These are phyloP conservation scores for Zele albiditarsus DNA, from an alignment of 2,888 invertebrate species.

Conservation along the genomic window DNA sequence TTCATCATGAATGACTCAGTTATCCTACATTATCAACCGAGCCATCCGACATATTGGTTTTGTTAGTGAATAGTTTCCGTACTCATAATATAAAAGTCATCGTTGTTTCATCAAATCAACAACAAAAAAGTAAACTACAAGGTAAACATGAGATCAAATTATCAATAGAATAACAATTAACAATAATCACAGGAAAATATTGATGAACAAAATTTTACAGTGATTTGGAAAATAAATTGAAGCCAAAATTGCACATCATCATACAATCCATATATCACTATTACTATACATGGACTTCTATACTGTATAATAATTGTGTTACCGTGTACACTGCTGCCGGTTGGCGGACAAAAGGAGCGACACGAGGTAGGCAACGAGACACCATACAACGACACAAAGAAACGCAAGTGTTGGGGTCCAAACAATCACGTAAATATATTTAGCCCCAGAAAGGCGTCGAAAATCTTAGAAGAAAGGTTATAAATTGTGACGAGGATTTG, in stretches of 20 bases:
- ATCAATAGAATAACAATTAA: background rate
- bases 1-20: background rate
- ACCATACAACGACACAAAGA: conserved; percentile 8
- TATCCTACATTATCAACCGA: background rate
- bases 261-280: background rate
- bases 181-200: background rate
- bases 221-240: conserved; percentile 14
- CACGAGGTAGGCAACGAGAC: conserved; percentile 34
- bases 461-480: background rate
- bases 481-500: background rate
- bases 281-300: background rate
- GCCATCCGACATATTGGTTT: background rate
- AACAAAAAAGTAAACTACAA: background rate
- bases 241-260: background rate
- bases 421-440: background rate
- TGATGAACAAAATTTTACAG: background rate
- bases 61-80: background rate
- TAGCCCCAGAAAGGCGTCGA: background rate
- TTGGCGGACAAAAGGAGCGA: conserved; percentile 33
- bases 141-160: background rate
- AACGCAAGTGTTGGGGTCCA: conserved; percentile 10
- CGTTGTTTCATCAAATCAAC: background rate
- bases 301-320: conserved; percentile 4
- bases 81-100: background rate
- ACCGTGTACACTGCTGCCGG: conserved; percentile 21